Conservation (phyloP, 1,140 invertebrate genomes). For the Orussus abietinus region DNA sequence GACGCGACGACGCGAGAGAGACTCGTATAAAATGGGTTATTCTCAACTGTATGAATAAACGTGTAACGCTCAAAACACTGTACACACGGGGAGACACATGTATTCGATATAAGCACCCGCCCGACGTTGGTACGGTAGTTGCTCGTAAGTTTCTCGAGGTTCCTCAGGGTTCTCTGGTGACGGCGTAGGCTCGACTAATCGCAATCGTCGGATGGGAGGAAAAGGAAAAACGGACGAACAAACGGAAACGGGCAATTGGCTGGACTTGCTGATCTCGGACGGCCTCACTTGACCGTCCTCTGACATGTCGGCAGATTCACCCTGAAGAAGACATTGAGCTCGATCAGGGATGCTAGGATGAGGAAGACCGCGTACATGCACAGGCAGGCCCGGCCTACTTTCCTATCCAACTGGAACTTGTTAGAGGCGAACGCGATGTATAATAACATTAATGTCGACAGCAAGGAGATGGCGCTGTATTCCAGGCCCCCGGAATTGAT, state of each 20-base stretch:
- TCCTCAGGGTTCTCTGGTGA: neutral
- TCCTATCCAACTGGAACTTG: constrained; percentile 74
- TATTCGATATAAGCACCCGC: constrained; percentile 25
- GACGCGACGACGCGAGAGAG: too few relatives aligned
- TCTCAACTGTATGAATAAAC: constrained; percentile 14
- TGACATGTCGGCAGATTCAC: constrained; percentile 79
- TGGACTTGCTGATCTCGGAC: too few relatives aligned
- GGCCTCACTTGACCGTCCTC: constrained; percentile 49
- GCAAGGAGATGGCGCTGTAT: constrained; percentile 75
- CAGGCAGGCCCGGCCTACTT: constrained; percentile 72
- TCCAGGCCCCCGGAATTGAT: constrained; percentile 79
- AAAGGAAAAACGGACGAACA: too few relatives aligned
- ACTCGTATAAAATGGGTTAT: constrained; percentile 20
- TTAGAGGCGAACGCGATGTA: constrained; percentile 73
- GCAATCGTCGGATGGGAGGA: neutral
- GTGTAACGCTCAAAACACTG: constrained; percentile 23
- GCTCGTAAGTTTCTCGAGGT: neutral
- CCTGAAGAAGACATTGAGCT: constrained; percentile 81
- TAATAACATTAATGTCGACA: constrained; percentile 73
- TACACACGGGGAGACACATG: constrained; percentile 16
- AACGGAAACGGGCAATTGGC: too few relatives aligned
- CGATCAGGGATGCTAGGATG: constrained; percentile 75
- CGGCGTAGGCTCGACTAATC: neutral
- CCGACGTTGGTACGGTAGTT: too few relatives aligned
- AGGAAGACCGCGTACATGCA: constrained; percentile 76